phyloP scores from a whole-genome alignment of 1,140 invertebrate genomes.

The Drosophila pseudoobscura region DNA sequence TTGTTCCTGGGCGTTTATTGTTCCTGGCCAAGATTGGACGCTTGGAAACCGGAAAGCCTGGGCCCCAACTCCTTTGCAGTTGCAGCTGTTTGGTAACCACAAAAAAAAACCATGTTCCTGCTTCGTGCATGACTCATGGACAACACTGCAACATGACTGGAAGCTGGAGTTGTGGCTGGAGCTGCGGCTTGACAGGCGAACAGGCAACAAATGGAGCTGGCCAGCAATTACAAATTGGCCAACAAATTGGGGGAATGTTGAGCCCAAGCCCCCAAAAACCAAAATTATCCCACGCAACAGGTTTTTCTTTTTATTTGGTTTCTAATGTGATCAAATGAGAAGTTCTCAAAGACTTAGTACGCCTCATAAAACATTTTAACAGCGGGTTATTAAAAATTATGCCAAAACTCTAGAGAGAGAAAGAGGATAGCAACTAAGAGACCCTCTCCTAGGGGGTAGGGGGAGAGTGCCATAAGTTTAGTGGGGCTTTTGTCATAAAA shows the following conservation, averaged over 20 bases:
- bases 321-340: conserved; percentile 27
- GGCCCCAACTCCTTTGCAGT: conserved; percentile 12
- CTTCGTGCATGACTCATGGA: too few relatives aligned
- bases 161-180: not conserved
- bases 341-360: conserved; percentile 40
- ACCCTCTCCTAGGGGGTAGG: not conserved
- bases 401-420: conserved; percentile 24
- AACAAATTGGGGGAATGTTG: conserved; percentile 43
- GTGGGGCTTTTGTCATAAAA: conserved; percentile 48
- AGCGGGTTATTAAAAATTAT: conserved; percentile 65
- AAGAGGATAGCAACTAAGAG: not conserved
- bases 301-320: conserved; percentile 38
- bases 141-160: conserved; percentile 3
- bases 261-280: not conserved
- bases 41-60: conserved; percentile 19
- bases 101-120: not conserved
- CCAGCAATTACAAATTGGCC: conserved; percentile 50
- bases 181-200: conserved; percentile 28
- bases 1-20: conserved; percentile 46
- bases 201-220: conserved; percentile 42
- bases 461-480: not conserved
- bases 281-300: conserved; percentile 74
- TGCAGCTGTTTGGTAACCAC: conserved; percentile 19
- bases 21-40: conserved; percentile 37
- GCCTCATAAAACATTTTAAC: conserved; percentile 63